Conservation (phyloP, 2,113 vertebrate genomes). For the Gymnocephalus cernua region DNA sequence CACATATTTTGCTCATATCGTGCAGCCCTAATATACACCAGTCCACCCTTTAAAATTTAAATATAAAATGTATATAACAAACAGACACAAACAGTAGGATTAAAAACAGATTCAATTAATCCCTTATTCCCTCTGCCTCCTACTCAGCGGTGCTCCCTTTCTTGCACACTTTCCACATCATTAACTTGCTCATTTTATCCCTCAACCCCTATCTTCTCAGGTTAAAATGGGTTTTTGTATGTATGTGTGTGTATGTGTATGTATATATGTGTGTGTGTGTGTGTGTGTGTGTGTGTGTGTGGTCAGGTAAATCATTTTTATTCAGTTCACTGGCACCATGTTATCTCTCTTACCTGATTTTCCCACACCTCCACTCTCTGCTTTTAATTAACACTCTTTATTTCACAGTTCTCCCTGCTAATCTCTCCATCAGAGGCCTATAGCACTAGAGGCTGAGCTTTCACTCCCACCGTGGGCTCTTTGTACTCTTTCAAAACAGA, state of each 20-base stretch:
- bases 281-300: slow-evolving; percentile 28
- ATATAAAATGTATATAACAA: slow-evolving; percentile 43
- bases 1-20: too few species aligned
- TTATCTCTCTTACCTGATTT: slow-evolving; percentile 79
- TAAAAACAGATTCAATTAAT: slow-evolving; percentile 78
- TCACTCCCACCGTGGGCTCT: slow-evolving; percentile 63
- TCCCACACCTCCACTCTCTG: slow-evolving; percentile 72
- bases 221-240: slow-evolving; percentile 57
- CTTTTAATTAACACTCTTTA: slow-evolving; percentile 82
- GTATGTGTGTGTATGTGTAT: slow-evolving; percentile 25
- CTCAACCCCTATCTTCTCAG: slow-evolving; percentile 63
- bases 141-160: slow-evolving; percentile 60
- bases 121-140: slow-evolving; percentile 65
- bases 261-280: slow-evolving; percentile 27
- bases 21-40: not conserved
- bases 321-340: slow-evolving; percentile 58
- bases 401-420: slow-evolving; percentile 66
- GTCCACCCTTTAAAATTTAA: slow-evolving; percentile 11
- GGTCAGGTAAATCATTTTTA: slow-evolving; percentile 70
- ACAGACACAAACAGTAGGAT: slow-evolving; percentile 61
- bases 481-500: slow-evolving; percentile 68
- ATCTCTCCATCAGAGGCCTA: slow-evolving; percentile 75
- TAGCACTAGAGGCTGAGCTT: slow-evolving; percentile 68
- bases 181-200: slow-evolving; percentile 75
- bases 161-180: slow-evolving; percentile 75